Evolutionary conservation across 2,113 vertebrate genomes (phyloP).

Genomic region (Argyrosomus japonicus): DNA sequence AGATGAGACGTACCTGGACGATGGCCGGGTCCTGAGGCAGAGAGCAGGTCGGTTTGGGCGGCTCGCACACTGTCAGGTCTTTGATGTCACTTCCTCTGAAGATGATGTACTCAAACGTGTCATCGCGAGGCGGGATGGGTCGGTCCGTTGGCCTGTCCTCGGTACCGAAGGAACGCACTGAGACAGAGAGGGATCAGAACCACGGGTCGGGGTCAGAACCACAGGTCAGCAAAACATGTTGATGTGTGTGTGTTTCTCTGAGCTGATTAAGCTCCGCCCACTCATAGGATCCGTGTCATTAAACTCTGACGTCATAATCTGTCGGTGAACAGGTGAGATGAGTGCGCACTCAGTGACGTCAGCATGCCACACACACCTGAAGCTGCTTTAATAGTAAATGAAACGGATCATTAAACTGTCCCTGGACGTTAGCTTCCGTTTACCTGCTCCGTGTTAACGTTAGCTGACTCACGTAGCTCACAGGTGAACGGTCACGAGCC

Average conservation of each 20-base stretch:
- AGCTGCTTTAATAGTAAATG: not conserved
- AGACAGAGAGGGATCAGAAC: too few species aligned
- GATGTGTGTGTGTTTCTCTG: too few species aligned
- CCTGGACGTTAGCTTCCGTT: too few species aligned
- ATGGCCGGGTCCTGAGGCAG: constrained; percentile 97
- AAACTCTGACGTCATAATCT: not conserved
- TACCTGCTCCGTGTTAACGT: too few species aligned
- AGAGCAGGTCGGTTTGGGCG: constrained; percentile 94
- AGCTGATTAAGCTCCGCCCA: too few species aligned
- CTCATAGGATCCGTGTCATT: not conserved
- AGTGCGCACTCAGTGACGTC: constrained; percentile 36
- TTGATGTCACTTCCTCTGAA: constrained; percentile 98
- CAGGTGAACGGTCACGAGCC: too few species aligned
- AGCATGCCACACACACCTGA: not conserved
- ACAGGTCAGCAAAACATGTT: too few species aligned
- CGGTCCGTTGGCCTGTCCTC: constrained; percentile 97
- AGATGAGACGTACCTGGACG: constrained; percentile 87
- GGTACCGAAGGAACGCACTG: constrained; percentile 95
- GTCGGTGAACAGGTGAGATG: constrained; percentile 12
- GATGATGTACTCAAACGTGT: constrained; percentile 99
- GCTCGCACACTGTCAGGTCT: constrained; percentile 97
- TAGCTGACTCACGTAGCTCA: too few species aligned
- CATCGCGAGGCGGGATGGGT: constrained; percentile 95
- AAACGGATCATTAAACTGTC: not conserved
- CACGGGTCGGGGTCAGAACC: too few species aligned